Conservation (phyloP, 1,140 invertebrate species). For the Zaprionus ghesquierei region DNA sequence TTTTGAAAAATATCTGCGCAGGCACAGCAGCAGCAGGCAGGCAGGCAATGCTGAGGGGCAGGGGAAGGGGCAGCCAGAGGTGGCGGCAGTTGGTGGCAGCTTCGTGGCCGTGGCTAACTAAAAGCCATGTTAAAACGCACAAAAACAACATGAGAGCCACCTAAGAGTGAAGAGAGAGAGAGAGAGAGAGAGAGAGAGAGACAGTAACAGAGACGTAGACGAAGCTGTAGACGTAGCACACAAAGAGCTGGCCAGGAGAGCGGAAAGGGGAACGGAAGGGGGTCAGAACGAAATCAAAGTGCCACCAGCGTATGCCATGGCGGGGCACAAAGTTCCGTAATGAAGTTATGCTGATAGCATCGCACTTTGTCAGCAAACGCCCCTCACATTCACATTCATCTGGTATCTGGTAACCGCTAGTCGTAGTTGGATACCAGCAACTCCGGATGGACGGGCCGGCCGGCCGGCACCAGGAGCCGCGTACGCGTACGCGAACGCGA, state of each 20-base stretch:
- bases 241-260: not conserved
- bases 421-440: too few relatives aligned
- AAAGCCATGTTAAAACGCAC: constrained; percentile 68
- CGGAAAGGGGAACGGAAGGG: too few relatives aligned
- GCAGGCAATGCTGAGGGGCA: too few relatives aligned
- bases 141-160: constrained; percentile 48
- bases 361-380: constrained; percentile 60
- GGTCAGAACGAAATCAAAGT: constrained; percentile 7
- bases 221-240: not conserved
- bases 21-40: constrained; percentile 32
- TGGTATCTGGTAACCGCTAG: not conserved
- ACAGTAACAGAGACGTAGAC: not conserved
- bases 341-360: constrained; percentile 80
- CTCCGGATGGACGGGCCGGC: not conserved
- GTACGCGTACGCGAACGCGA: not conserved
- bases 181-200: too few relatives aligned
- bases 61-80: not conserved
- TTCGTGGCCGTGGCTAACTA: constrained; percentile 46
- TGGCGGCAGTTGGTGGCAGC: constrained; percentile 3
- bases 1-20: constrained; percentile 78
- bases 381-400: constrained; percentile 23
- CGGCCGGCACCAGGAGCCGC: not conserved
- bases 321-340: constrained; percentile 65
- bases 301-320: constrained; percentile 14
- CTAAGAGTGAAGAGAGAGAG: too few relatives aligned